These are phyloP conservation scores for Platyrinchus mystaceus DNA, from an alignment of 2,797 vertebrate genomes.

Conservation along the genomic window DNA sequence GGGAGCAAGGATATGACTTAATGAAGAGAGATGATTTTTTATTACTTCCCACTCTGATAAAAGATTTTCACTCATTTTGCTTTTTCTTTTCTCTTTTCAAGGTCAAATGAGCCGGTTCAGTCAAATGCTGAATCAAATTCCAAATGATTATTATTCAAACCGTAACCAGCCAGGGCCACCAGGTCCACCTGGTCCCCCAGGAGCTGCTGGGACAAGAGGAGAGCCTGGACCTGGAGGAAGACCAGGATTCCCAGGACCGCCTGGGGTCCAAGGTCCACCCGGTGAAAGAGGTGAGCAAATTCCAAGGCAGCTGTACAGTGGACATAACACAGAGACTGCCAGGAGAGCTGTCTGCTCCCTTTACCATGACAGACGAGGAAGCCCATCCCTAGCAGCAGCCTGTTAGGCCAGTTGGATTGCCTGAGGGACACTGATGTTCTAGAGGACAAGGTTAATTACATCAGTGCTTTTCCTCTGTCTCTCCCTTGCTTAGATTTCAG, in stretches of 20 bases:
- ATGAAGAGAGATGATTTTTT: not conserved
- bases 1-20: not conserved
- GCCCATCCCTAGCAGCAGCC: not conserved
- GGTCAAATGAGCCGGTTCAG: conserved; percentile 94
- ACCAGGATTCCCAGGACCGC: conserved; percentile 89
- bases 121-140: conserved; percentile 94
- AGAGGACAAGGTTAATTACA: not conserved
- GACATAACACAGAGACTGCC: not conserved
- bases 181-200: conserved; percentile 84
- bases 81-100: conserved; percentile 59
- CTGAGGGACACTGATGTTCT: not conserved
- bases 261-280: conserved; percentile 85
- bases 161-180: conserved; percentile 88
- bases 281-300: conserved; percentile 87
- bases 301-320: not conserved
- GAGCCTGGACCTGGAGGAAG: conserved; percentile 88
- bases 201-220: conserved; percentile 84
- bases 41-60: not conserved
- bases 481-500: not conserved
- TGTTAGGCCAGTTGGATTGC: not conserved
- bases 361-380: not conserved
- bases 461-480: not conserved
- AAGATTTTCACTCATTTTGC: not conserved
- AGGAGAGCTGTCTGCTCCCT: not conserved
- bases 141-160: conserved; percentile 86